Evolutionary conservation across 2,113 vertebrate species (phyloP).

Genomic region (Pelmatolapia mariae): DNA sequence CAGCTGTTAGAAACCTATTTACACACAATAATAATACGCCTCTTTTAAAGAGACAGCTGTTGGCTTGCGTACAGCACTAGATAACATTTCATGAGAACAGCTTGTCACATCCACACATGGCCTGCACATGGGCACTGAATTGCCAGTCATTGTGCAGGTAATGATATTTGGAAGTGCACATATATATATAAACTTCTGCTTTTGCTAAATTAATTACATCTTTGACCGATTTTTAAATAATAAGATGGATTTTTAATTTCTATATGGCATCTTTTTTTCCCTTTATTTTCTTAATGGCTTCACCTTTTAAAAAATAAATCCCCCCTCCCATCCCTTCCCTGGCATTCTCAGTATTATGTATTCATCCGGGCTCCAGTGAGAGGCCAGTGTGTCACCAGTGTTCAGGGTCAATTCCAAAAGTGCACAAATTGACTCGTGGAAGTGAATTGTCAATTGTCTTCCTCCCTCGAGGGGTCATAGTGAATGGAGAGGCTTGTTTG

Average conservation of each 20-base stretch:
- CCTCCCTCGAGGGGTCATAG: slow-evolving; percentile 52
- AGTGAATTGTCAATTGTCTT: slow-evolving; percentile 65
- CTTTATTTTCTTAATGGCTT: background rate
- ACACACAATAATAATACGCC: slow-evolving; percentile 52
- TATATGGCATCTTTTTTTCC: background rate
- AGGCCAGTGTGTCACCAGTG: slow-evolving; percentile 39
- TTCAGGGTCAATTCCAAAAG: slow-evolving; percentile 62
- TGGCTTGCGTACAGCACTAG: slow-evolving; percentile 48
- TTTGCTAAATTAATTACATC: background rate
- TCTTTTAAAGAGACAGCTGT: slow-evolving; percentile 60
- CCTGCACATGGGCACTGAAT: background rate
- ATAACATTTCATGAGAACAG: slow-evolving; percentile 64
- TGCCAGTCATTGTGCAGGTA: slow-evolving; percentile 29
- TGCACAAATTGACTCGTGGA: slow-evolving; percentile 64
- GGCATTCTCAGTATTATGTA: background rate
- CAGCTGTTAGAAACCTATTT: slow-evolving; percentile 67
- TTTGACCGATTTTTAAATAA: background rate
- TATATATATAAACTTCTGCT: background rate
- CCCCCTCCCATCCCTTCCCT: background rate
- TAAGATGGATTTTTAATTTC: background rate
- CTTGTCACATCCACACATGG: slow-evolving; percentile 48
- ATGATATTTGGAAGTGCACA: background rate
- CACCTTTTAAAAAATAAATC: background rate
- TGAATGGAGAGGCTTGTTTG: slow-evolving; percentile 66
- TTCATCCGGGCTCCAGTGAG: slow-evolving; percentile 26